Conservation (phyloP, 30 jellyfish, hydroid and myxozoan genomes). For the Hydra vulgaris region DNA sequence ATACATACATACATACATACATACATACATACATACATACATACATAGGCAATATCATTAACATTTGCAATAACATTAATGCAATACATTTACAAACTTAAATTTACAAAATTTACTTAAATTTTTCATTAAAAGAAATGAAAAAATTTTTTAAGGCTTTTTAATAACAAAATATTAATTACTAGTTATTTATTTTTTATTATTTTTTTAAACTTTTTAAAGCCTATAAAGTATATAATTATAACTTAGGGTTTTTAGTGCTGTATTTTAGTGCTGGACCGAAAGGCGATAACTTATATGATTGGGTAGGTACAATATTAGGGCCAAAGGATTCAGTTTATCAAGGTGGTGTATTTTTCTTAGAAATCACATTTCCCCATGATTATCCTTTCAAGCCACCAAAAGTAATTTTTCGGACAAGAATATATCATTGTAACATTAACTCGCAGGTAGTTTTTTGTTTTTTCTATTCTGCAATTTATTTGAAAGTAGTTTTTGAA, state of each 20-base stretch:
- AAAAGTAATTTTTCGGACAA: conserved; percentile 77
- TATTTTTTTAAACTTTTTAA: too few relatives aligned
- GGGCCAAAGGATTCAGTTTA: conserved; percentile 94
- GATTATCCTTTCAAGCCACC: conserved; percentile 99
- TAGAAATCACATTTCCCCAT: conserved; percentile 84
- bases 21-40: too few relatives aligned
- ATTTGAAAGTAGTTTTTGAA: not conserved
- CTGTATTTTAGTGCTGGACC: conserved; percentile 80
- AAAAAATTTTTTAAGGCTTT: too few relatives aligned
- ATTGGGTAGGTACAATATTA: conserved; percentile 97
- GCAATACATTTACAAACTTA: too few relatives aligned
- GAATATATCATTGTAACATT: conserved; percentile 87
- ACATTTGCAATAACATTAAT: too few relatives aligned
- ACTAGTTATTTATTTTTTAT: too few relatives aligned
- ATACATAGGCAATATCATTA: not conserved
- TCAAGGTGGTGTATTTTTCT: conserved; percentile 93
- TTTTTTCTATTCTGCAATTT: not conserved
- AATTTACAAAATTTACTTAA: too few relatives aligned
- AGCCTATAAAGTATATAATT: too few relatives aligned
- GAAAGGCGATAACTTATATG: conserved; percentile 85
- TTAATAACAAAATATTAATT: too few relatives aligned
- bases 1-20: too few relatives aligned
- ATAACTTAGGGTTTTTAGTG: not conserved
- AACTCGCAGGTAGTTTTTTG: conserved; percentile 63
- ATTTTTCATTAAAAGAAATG: too few relatives aligned